A percentile compares a stretch with the other conserved stretches of the same genome.
phyloP scores from a whole-genome alignment of 2,888 invertebrate genomes.

The Lithophane ornitopus region DNA sequence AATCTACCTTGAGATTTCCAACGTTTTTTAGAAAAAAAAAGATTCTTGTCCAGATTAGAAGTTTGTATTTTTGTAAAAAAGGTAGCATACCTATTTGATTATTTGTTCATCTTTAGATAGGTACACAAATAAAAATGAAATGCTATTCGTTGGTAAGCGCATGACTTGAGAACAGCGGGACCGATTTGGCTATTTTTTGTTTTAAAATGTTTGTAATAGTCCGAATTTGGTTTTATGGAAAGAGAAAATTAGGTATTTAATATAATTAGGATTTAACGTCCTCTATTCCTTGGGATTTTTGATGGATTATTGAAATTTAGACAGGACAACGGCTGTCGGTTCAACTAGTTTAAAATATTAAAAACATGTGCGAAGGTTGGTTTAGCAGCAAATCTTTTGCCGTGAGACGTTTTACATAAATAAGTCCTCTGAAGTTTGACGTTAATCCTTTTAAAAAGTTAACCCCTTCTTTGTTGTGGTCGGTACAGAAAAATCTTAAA shows the following conservation, averaged over 20 bases:
- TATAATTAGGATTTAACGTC: too few species aligned
- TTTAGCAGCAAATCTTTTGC: constrained; percentile 47
- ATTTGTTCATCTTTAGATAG: not conserved
- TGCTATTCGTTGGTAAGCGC: too few species aligned
- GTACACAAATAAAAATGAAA: too few species aligned
- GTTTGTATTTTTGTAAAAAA: constrained; percentile 1
- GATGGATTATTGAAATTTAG: too few species aligned
- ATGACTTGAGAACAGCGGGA: too few species aligned
- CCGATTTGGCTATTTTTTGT: not conserved
- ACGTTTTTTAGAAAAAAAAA: not conserved
- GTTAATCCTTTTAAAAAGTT: constrained; percentile 81
- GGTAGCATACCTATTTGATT: too few species aligned
- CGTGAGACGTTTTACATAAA: constrained; percentile 67
- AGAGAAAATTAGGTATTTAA: too few species aligned
- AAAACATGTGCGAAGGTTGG: constrained; percentile 18
- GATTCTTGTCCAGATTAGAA: not conserved
- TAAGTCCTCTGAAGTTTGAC: constrained; percentile 70
- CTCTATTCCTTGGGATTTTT: too few species aligned
- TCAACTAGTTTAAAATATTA: not conserved
- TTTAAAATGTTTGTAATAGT: too few species aligned
- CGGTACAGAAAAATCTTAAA: constrained; percentile 65
- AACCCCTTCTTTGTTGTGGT: constrained; percentile 73
- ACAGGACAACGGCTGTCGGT: too few species aligned
- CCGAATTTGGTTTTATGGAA: too few species aligned
- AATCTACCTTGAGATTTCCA: not conserved